Evolutionary conservation across 2,797 vertebrate genomes (phyloP).

Genomic region (Sus cebifrons): DNA sequence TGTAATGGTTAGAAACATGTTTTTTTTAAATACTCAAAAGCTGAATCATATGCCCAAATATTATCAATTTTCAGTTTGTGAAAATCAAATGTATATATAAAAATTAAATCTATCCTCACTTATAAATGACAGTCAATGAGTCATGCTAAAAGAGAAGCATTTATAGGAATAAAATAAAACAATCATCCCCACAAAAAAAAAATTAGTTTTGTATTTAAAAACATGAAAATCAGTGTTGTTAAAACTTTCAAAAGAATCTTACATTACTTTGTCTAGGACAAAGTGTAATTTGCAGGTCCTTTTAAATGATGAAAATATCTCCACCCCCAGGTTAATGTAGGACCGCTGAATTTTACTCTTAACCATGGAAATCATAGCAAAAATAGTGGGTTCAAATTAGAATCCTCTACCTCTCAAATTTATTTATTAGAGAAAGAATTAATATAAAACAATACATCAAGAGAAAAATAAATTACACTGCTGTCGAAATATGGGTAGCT

Average conservation of each 20-base stretch:
- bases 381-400: not conserved
- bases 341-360: not conserved
- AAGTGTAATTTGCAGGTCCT: not conserved
- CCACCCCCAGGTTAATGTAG: not conserved
- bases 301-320: not conserved
- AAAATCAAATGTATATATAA: constrained; percentile 20
- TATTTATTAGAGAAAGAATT: constrained; percentile 28
- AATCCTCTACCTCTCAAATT: not conserved
- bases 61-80: constrained; percentile 10
- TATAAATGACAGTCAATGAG: not conserved
- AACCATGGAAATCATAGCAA: constrained; percentile 13
- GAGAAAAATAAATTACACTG: not conserved
- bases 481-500: not conserved
- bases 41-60: not conserved
- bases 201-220: constrained; percentile 53
- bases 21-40: constrained; percentile 27
- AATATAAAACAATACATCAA: not conserved
- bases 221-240: not conserved
- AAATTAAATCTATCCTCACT: not conserved
- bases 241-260: constrained; percentile 7
- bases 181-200: constrained; percentile 1
- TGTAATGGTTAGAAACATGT: not conserved
- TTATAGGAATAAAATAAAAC: constrained; percentile 8
- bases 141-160: not conserved
- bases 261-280: not conserved